Evolutionary conservation across 2,888 invertebrate species (phyloP).

Genomic region (Punctoribates punctum): DNA sequence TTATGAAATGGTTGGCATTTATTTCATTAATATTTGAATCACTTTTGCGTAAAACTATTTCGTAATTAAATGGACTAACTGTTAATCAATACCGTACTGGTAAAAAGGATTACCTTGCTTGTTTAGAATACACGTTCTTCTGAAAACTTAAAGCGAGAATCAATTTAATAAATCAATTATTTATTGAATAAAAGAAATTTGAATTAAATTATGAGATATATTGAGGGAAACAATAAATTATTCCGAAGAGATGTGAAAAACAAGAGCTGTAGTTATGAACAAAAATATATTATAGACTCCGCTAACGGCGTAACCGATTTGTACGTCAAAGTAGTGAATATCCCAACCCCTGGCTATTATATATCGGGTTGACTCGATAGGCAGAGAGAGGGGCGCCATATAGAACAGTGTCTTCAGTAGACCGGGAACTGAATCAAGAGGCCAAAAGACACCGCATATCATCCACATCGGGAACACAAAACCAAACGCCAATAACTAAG

Average conservation of each 20-base stretch:
- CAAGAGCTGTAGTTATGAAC: slow-evolving; percentile 14
- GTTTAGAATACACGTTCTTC: no score
- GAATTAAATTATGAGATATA: no score
- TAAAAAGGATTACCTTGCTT: no score
- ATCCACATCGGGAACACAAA: slow-evolving; percentile 42
- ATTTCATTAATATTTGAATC: no score
- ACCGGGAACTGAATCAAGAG: slow-evolving; percentile 22
- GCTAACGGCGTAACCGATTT: slow-evolving; percentile 31
- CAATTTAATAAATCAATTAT: no score
- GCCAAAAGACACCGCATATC: slow-evolving; percentile 43
- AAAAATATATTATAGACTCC: slow-evolving; percentile 28
- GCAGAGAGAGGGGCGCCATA: slow-evolving; percentile 29
- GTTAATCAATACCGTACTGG: no score
- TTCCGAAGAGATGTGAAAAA: slow-evolving; percentile 32
- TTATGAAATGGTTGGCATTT: no score
- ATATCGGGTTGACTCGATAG: slow-evolving; percentile 29
- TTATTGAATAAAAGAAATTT: no score
- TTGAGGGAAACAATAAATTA: neutral
- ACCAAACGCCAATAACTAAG: slow-evolving; percentile 33
- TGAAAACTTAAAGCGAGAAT: no score
- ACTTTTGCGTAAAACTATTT: no score
- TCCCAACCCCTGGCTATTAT: slow-evolving; percentile 39
- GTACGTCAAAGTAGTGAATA: slow-evolving; percentile 18
- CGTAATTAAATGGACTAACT: no score
- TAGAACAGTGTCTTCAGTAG: slow-evolving; percentile 32